phyloP scores from a whole-genome alignment of 2,113 vertebrate genomes.

The Siniperca chuatsi region DNA sequence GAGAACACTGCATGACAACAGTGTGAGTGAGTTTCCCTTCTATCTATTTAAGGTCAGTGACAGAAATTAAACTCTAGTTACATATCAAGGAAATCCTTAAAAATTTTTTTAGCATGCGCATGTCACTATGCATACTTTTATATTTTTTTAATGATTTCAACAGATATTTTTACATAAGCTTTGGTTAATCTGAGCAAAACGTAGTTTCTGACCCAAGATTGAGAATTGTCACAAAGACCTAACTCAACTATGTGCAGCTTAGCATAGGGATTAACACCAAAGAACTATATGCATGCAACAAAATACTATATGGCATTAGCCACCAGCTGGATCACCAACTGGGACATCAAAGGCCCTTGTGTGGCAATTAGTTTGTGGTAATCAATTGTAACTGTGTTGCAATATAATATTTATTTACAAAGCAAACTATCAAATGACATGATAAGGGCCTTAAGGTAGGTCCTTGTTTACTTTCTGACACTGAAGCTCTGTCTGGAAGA shows the following conservation, averaged over 20 bases:
- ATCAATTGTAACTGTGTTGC: no score
- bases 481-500: not conserved
- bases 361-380: no score
- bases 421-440: no score
- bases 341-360: no score
- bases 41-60: not conserved
- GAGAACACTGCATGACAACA: not conserved
- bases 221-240: not conserved
- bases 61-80: constrained; percentile 3
- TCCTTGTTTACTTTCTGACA: not conserved
- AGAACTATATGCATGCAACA: no score
- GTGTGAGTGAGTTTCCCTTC: not conserved
- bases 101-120: no score
- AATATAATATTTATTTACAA: no score
- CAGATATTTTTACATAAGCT: no score
- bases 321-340: not conserved
- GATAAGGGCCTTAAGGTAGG: not conserved
- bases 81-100: not conserved
- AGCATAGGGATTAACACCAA: not conserved
- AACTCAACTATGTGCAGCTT: not conserved
- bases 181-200: not conserved
- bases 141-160: no score
- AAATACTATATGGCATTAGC: not conserved
- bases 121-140: not conserved
- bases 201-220: not conserved